These are phyloP conservation scores for Dioctria linearis DNA, from an alignment of 2,888 invertebrate genomes.

Conservation along the genomic window DNA sequence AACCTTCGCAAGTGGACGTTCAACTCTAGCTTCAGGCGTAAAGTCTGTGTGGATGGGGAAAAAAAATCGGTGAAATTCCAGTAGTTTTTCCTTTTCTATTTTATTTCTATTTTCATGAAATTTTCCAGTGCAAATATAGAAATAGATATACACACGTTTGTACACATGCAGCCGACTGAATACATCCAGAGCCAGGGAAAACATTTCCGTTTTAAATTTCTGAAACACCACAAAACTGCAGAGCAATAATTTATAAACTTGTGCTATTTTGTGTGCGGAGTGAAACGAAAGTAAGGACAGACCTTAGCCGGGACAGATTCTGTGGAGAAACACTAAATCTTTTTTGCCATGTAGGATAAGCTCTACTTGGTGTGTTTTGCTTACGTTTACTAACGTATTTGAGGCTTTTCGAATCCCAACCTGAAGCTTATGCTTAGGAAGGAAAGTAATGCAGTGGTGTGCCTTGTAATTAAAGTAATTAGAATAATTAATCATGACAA, in stretches of 20 bases:
- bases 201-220: slow-evolving; percentile 57
- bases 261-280: slow-evolving; percentile 25
- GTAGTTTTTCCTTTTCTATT: slow-evolving; percentile 18
- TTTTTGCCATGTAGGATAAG: slow-evolving; percentile 42
- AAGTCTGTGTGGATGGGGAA: slow-evolving; percentile 26
- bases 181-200: slow-evolving; percentile 32
- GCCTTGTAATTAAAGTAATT: slow-evolving; percentile 40
- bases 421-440: slow-evolving; percentile 7
- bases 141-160: slow-evolving; percentile 4
- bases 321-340: slow-evolving; percentile 44
- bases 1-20: slow-evolving; percentile 43
- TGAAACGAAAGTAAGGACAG: slow-evolving; percentile 26
- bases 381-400: slow-evolving; percentile 31
- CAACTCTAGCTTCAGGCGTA: slow-evolving; percentile 31
- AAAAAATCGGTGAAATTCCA: slow-evolving; percentile 41
- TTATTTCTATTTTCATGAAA: slow-evolving; percentile 31
- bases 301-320: slow-evolving; percentile 33
- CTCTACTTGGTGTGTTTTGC: slow-evolving; percentile 42
- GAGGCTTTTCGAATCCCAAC: neutral
- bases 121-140: neutral
- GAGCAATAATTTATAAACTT: slow-evolving; percentile 57
- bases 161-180: neutral
- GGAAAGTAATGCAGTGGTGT: slow-evolving; percentile 9
- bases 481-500: slow-evolving; percentile 34
- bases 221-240: slow-evolving; percentile 55